Base-by-base conservation (phyloP, 2,797 vertebrate genomes). In the Rhyacichthys aspro region DNA sequence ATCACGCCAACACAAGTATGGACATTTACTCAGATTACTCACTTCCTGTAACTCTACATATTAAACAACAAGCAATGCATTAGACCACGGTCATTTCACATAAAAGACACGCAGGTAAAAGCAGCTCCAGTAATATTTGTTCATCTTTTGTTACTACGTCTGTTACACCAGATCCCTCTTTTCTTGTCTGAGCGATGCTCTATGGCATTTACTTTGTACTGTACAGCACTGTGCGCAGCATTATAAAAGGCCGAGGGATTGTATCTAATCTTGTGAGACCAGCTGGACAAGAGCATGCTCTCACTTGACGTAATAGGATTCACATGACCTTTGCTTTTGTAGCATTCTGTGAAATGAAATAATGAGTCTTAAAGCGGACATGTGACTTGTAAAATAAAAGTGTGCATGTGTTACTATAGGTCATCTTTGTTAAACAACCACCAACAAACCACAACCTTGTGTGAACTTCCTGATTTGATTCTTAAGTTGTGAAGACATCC, bases 1-100 rank as follows among this genome's bases (percentile, higher is more conserved):
- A 93, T 96, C 89, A 95, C 94, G 0, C 95, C 95, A 11, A 96
- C 94, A 9, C 95, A 95, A 93, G 95, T 95, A 72, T 74, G 65
- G 14, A 14, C 9, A 34, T 0, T 10, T 28, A 16, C 16, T 15
- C 43, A 8, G 7, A 33, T 28, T 3, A 28, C 23, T 1, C 23
- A 3, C 23, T 28, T 6, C 23, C 23, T 28, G 23, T 28, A n/a
- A 1, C 23, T 28, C 23, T 28, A 28, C 23, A 28, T 28, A 28
- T 28, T 3, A 28, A 28, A 28, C 11, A 38, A 38, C 1, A 11
- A 2, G 3, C 37, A 3, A 38, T 12, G 11, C 37, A 11, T 38
- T 38, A 11, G 19, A 23, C 19, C 5, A 23, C 2, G 5, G 37
- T 38, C 37, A 28, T 5, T 38, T 38, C 5, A 38, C 37, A 11